These are phyloP conservation scores for Oryzias melastigma DNA, from an alignment of 2,113 vertebrate species.

Conservation along the genomic window DNA sequence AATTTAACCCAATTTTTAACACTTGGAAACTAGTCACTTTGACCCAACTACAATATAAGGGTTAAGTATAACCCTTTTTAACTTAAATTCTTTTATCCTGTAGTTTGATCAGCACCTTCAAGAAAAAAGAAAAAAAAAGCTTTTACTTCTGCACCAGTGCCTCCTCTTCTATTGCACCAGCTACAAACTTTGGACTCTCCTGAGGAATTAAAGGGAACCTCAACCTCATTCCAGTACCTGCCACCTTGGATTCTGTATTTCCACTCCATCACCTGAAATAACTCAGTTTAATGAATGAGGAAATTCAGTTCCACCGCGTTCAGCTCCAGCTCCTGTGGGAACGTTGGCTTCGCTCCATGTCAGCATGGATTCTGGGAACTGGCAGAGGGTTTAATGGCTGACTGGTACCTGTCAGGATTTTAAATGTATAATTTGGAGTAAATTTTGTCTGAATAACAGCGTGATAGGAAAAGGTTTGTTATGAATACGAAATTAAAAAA, in stretches of 20 bases:
- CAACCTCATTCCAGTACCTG: conserved; percentile 46
- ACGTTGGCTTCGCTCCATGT: conserved; percentile 25
- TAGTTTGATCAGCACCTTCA: no score
- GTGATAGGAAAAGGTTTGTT: no score
- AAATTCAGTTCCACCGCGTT: conserved; percentile 16
- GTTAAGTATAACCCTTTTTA: no score
- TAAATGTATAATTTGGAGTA: not conserved
- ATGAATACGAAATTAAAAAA: no score
- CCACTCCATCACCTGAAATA: conserved; percentile 17
- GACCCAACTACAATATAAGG: no score
- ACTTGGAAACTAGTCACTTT: no score
- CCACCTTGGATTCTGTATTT: conserved; percentile 53
- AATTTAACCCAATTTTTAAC: no score
- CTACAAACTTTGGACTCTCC: conserved; percentile 38
- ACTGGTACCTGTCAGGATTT: conserved; percentile 6
- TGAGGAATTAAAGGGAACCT: conserved; percentile 33
- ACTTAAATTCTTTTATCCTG: no score
- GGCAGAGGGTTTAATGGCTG: conserved; percentile 14
- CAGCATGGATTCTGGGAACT: conserved; percentile 32
- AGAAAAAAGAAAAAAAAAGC: no score
- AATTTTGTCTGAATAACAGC: not conserved
- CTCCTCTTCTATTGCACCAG: no score
- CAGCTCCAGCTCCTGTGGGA: conserved; percentile 7
- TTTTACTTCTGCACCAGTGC: no score
- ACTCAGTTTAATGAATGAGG: conserved; percentile 42